Conservation (phyloP, 1,140 invertebrate species). For the Apis dorsata region DNA sequence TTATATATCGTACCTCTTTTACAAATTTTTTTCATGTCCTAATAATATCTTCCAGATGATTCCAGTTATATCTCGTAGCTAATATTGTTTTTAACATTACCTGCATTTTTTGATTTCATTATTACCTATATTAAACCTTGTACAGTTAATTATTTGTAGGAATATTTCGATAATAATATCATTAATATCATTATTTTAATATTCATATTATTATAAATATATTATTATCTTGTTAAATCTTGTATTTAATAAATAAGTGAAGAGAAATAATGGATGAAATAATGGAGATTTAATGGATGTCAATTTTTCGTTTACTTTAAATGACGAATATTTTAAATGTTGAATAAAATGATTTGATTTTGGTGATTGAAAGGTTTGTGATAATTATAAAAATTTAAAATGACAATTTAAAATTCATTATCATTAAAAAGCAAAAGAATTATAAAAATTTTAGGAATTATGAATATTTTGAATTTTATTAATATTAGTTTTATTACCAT, state of each 20-base stretch:
- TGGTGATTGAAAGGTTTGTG: too few relatives aligned
- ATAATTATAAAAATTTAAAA: too few relatives aligned
- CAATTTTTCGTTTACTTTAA: background rate
- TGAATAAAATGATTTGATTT: too few relatives aligned
- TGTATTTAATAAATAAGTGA: slow-evolving; percentile 66
- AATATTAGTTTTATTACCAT: too few relatives aligned
- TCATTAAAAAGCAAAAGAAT: too few relatives aligned
- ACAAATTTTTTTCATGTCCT: background rate
- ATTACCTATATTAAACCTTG: slow-evolving; percentile 49
- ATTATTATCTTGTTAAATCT: slow-evolving; percentile 65
- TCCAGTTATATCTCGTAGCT: background rate
- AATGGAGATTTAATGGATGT: background rate
- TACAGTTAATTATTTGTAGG: slow-evolving; percentile 52
- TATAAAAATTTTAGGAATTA: too few relatives aligned
- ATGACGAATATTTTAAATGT: too few relatives aligned
- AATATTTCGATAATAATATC: slow-evolving; percentile 43
- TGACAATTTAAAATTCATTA: too few relatives aligned
- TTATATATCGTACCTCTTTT: slow-evolving; percentile 20
- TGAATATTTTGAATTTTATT: too few relatives aligned
- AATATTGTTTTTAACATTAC: slow-evolving; percentile 24
- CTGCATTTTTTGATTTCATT: slow-evolving; percentile 15
- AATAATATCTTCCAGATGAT: background rate
- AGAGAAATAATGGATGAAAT: background rate
- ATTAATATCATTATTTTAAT: slow-evolving; percentile 57
- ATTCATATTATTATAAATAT: slow-evolving; percentile 52